Percentiles rank a stretch among this genome's conserved stretches.
Evolutionary conservation across 2,797 vertebrate genomes (phyloP).

Genomic region (Delichon dasypus): DNA sequence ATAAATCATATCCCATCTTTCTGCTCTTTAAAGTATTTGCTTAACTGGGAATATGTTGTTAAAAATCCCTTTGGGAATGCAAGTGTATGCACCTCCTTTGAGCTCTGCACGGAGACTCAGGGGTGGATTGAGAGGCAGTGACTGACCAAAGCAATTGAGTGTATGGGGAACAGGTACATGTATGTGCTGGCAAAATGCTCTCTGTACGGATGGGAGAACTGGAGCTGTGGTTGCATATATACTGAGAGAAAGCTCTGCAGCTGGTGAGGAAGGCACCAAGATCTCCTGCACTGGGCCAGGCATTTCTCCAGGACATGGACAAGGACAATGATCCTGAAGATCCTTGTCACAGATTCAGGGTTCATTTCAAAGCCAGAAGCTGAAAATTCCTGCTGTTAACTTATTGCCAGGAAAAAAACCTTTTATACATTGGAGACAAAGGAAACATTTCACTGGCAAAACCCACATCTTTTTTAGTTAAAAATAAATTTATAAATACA

Average conservation of each 20-base stretch:
- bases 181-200: background rate
- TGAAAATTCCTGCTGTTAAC: background rate
- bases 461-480: background rate
- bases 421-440: background rate
- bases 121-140: background rate
- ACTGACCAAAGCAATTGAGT: background rate
- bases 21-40: background rate
- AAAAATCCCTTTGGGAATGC: background rate
- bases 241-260: background rate
- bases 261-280: background rate
- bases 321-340: background rate
- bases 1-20: slow-evolving; percentile 2
- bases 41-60: background rate
- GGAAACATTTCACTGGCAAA: background rate
- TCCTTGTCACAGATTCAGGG: background rate
- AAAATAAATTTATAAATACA: background rate
- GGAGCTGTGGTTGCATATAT: background rate
- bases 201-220: background rate
- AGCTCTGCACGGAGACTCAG: background rate
- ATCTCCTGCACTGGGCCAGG: background rate
- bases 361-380: background rate
- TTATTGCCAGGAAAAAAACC: background rate
- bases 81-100: background rate
- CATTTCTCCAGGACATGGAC: background rate
- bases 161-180: fast-evolving